phyloP scores from a whole-genome alignment of 2,888 invertebrate species.

The Drosophila cracens region DNA sequence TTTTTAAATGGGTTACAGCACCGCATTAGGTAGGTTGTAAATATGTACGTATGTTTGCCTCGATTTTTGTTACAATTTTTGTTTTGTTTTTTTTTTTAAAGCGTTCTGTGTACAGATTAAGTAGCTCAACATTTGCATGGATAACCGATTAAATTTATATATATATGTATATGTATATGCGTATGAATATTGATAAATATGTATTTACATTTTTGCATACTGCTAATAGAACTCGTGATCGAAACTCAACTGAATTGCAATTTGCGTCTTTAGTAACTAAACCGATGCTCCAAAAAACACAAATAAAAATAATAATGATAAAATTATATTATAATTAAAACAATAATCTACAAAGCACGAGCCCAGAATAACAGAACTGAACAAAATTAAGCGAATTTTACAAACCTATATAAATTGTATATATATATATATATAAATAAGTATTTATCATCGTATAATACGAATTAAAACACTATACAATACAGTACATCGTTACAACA shows the following conservation, averaged over 20 bases:
- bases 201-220: constrained; percentile 45
- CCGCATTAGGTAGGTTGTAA: constrained; percentile 48
- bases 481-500: constrained; percentile 5
- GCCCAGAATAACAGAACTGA: constrained; percentile 25
- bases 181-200: constrained; percentile 25
- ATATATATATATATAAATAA: constrained; percentile 13
- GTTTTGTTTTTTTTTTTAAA: not conserved
- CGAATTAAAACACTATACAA: constrained; percentile 5
- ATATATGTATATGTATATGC: constrained; percentile 20
- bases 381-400: constrained; percentile 20
- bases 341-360: constrained; percentile 43
- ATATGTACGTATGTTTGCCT: constrained; percentile 26
- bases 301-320: constrained; percentile 26
- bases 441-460: constrained; percentile 13
- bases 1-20: constrained; percentile 52
- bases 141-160: constrained; percentile 49
- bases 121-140: constrained; percentile 66
- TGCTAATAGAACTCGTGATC: constrained; percentile 42
- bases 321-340: constrained; percentile 37
- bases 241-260: constrained; percentile 50
- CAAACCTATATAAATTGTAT: constrained; percentile 22
- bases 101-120: constrained; percentile 61
- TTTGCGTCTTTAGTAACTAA: constrained; percentile 62
- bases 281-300: constrained; percentile 58
- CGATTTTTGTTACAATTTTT: constrained; percentile 15